Conservation (phyloP, 1,140 invertebrate species). For the Danaus melanippus region DNA sequence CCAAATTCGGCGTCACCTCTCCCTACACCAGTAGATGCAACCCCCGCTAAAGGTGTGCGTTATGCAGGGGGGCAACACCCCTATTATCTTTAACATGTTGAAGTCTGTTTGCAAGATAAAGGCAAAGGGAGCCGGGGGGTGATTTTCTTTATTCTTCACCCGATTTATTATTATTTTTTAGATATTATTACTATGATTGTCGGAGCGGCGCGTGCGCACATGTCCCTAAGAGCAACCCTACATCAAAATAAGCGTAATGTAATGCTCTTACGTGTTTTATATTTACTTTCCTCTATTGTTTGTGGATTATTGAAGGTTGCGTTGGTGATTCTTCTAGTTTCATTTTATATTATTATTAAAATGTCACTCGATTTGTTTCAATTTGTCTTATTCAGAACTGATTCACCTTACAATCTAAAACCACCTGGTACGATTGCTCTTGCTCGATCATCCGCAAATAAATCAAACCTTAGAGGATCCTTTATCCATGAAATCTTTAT, state of each 20-base stretch:
- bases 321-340: constrained; percentile 41
- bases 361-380: too few species aligned
- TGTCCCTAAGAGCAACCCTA: constrained; percentile 53
- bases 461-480: too few species aligned
- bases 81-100: constrained; percentile 70
- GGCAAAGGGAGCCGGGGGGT: constrained; percentile 64
- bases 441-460: too few species aligned
- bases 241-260: constrained; percentile 41
- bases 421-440: neutral
- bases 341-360: constrained; percentile 24
- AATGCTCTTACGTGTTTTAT: constrained; percentile 64
- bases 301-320: constrained; percentile 61
- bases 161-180: constrained; percentile 72
- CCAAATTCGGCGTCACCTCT: constrained; percentile 39
- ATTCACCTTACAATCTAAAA: constrained; percentile 1
- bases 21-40: constrained; percentile 36
- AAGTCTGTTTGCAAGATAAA: constrained; percentile 71
- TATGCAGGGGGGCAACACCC: constrained; percentile 47
- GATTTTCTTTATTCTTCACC: constrained; percentile 71
- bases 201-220: constrained; percentile 63
- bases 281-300: constrained; percentile 56
- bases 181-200: constrained; percentile 70
- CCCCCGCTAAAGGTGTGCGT: constrained; percentile 62
- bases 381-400: neutral
- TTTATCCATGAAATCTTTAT: too few species aligned